Conservation (phyloP, 1,140 invertebrate genomes). For the Lithobius niger region DNA sequence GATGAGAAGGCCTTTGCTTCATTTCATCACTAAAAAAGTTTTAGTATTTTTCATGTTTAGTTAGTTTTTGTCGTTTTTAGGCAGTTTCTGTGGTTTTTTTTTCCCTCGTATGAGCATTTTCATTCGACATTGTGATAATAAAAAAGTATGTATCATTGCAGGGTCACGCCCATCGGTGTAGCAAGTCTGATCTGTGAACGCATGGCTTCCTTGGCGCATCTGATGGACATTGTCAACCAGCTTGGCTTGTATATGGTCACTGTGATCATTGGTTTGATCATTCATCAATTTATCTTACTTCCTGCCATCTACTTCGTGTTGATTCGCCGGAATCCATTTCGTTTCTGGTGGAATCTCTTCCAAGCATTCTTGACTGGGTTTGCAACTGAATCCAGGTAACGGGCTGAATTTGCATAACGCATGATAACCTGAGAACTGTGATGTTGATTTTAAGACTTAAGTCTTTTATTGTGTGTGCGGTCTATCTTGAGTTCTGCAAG, state of each 20-base stretch:
- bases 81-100: too few relatives aligned
- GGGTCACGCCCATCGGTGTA: conserved; percentile 76
- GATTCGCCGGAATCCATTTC: conserved; percentile 72
- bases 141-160: conserved; percentile 23
- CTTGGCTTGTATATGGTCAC: conserved; percentile 75
- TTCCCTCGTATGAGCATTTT: too few relatives aligned
- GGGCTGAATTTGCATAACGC: too few relatives aligned
- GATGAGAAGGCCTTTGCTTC: too few relatives aligned
- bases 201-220: conserved; percentile 65
- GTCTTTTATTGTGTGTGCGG: too few relatives aligned
- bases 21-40: too few relatives aligned
- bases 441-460: too few relatives aligned
- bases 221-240: conserved; percentile 63
- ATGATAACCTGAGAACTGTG: too few relatives aligned
- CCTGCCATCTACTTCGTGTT: conserved; percentile 69
- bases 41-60: too few relatives aligned
- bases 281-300: conserved; percentile 78
- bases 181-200: conserved; percentile 82
- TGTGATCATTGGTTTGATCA: conserved; percentile 63
- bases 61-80: too few relatives aligned
- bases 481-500: too few relatives aligned
- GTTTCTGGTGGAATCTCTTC: conserved; percentile 66
- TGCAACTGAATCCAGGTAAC: conserved; percentile 85
- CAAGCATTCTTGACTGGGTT: conserved; percentile 80
- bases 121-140: too few relatives aligned